Percentiles rank a stretch among this genome's conserved stretches.
These are phyloP conservation scores for Aethes cnicana DNA, from an alignment of 2,888 invertebrate species.

Conservation along the genomic window DNA sequence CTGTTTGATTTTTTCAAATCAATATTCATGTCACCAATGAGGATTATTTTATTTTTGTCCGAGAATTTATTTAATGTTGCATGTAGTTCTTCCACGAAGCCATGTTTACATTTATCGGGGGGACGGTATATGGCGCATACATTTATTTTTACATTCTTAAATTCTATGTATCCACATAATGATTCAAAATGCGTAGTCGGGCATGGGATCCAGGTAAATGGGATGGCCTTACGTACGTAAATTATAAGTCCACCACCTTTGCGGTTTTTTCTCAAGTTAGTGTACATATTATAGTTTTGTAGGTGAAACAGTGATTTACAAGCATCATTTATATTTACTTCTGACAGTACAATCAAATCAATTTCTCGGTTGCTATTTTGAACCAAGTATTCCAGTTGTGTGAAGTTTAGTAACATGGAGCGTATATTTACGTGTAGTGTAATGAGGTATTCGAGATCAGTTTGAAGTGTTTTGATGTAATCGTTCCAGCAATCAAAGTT, in stretches of 20 bases:
- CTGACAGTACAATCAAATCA: not conserved
- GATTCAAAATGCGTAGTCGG: not conserved
- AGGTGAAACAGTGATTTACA: not conserved
- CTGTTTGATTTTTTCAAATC: slow-evolving; percentile 8
- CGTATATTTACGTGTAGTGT: not conserved
- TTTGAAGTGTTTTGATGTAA: not conserved
- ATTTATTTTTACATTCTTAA: not conserved
- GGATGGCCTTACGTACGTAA: not conserved
- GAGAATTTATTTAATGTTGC: not conserved
- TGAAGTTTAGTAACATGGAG: slow-evolving; percentile 21
- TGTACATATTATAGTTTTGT: not conserved
- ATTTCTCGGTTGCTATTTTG: slow-evolving; percentile 23
- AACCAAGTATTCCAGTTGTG: slow-evolving; percentile 32
- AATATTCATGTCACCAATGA: slow-evolving; percentile 30
- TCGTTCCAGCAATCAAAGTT: not conserved
- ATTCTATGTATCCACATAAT: not conserved
- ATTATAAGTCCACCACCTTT: not conserved
- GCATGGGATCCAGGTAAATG: not conserved
- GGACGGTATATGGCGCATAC: not conserved
- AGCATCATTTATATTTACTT: not conserved
- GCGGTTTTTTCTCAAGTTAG: not conserved
- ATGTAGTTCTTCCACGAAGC: slow-evolving; percentile 14
- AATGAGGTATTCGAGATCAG: not conserved
- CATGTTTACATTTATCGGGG: not conserved
- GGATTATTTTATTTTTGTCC: not conserved